phyloP scores from a whole-genome alignment of 2,113 vertebrate genomes.

The Solea solea region DNA sequence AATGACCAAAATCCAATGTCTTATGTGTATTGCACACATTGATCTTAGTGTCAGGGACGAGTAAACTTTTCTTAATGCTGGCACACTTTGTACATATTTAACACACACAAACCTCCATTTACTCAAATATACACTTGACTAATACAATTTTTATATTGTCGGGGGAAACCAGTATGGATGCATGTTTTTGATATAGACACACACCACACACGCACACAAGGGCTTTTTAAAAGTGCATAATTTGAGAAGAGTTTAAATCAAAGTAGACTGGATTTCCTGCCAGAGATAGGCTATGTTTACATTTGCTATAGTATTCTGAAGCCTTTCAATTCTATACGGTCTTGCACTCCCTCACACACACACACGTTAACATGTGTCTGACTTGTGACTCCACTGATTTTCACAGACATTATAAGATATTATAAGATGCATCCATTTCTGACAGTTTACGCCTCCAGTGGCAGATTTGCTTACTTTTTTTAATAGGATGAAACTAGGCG shows the following conservation, averaged over 20 bases:
- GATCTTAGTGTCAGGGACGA: constrained; percentile 75
- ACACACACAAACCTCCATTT: constrained; percentile 68
- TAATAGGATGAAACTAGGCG: constrained; percentile 13
- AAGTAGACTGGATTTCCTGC: constrained; percentile 74
- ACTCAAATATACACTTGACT: constrained; percentile 69
- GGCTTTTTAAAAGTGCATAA: constrained; percentile 77
- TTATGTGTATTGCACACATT: constrained; percentile 75
- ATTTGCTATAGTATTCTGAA: constrained; percentile 81
- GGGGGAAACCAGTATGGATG: constrained; percentile 61
- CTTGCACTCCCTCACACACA: constrained; percentile 76
- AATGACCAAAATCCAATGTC: constrained; percentile 80
- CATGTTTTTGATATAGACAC: constrained; percentile 73
- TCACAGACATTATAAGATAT: constrained; percentile 36
- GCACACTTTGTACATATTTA: constrained; percentile 73
- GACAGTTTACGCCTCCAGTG: constrained; percentile 41
- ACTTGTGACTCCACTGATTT: constrained; percentile 61
- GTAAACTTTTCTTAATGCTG: constrained; percentile 71
- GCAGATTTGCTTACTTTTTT: constrained; percentile 28
- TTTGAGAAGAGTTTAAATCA: constrained; percentile 70
- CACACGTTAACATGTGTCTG: constrained; percentile 44
- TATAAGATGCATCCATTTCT: constrained; percentile 41
- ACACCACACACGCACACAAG: constrained; percentile 69
- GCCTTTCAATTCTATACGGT: constrained; percentile 75
- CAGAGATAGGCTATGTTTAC: constrained; percentile 80
- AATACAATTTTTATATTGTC: constrained; percentile 71